Evolutionary conservation across 2,888 invertebrate genomes (phyloP).

Genomic region (Scelioninae gen. 1): DNA sequence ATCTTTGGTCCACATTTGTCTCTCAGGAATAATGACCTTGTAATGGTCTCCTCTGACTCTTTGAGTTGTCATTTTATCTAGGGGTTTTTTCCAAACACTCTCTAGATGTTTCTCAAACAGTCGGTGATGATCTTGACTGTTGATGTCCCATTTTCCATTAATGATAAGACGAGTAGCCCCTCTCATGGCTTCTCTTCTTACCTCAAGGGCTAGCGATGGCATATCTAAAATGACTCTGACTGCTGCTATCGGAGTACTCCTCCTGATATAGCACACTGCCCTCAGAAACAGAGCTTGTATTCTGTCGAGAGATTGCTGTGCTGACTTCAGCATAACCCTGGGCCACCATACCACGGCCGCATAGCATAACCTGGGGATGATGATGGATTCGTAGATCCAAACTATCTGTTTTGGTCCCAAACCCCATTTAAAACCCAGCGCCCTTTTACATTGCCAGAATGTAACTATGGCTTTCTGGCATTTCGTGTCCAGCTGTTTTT

Average conservation of each 20-base stretch:
- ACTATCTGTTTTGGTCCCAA: constrained; percentile 1
- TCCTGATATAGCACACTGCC: background rate
- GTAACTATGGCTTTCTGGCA: constrained; percentile 4
- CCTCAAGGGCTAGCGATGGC: background rate
- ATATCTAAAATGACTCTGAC: background rate
- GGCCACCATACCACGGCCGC: constrained; percentile 4
- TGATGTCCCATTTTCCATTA: background rate
- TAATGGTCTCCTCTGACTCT: background rate
- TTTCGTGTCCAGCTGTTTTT: background rate
- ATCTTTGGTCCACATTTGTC: background rate
- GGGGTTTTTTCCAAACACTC: background rate
- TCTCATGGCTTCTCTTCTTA: background rate
- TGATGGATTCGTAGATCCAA: constrained; percentile 2
- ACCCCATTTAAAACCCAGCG: constrained; percentile 2
- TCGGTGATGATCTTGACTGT: background rate
- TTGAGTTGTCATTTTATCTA: background rate
- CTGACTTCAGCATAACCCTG: background rate
- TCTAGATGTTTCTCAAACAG: background rate
- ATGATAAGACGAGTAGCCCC: background rate
- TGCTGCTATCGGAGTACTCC: background rate
- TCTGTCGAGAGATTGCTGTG: background rate
- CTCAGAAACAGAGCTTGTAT: background rate
- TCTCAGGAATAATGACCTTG: background rate
- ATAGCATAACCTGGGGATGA: background rate
- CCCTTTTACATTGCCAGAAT: constrained; percentile 27